Conservation (phyloP, 2,797 vertebrate species). For the Acanthopagrus latus region DNA sequence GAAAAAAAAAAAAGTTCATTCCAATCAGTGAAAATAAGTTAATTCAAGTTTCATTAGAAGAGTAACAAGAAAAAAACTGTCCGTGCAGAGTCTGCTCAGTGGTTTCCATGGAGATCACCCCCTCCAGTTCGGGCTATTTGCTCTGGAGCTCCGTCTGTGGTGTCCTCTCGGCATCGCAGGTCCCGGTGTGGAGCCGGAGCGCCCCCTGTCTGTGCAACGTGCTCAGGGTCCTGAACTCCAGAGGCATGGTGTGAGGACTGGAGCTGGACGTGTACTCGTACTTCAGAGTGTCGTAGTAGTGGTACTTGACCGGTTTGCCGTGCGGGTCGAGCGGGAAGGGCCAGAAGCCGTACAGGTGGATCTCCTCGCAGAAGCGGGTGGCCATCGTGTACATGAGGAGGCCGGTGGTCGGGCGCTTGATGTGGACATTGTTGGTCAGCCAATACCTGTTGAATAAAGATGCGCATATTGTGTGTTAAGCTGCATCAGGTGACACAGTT, state of each 20-base stretch:
- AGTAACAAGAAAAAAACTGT: slow-evolving; percentile 30
- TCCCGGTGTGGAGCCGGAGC: slow-evolving; percentile 92
- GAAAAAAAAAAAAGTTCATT: slow-evolving; percentile 39
- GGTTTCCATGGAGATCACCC: slow-evolving; percentile 36
- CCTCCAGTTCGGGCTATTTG: slow-evolving; percentile 10
- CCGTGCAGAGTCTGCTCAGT: slow-evolving; percentile 9
- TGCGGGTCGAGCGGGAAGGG: slow-evolving; percentile 90
- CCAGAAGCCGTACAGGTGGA: slow-evolving; percentile 98
- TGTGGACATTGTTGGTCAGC: slow-evolving; percentile 97
- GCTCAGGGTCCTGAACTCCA: slow-evolving; percentile 97
- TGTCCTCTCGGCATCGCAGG: slow-evolving; percentile 79
- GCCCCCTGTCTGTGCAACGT: slow-evolving; percentile 93
- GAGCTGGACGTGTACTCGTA: slow-evolving; percentile 95
- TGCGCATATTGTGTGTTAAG: slow-evolving; percentile 5
- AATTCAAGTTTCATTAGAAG: slow-evolving; percentile 61
- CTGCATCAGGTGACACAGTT: neutral
- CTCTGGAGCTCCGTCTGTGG: slow-evolving; percentile 17
- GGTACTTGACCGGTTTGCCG: slow-evolving; percentile 94
- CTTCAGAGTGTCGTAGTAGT: slow-evolving; percentile 95
- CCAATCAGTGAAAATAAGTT: slow-evolving; percentile 51
- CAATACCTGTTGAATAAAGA: slow-evolving; percentile 89
- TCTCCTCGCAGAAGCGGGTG: slow-evolving; percentile 97
- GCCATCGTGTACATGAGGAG: slow-evolving; percentile 98
- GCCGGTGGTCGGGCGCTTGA: slow-evolving; percentile 97
- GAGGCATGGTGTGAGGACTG: slow-evolving; percentile 96